Percentiles rank a stretch among this genome's conserved stretches.
These are phyloP conservation scores for Lordiphosa fenestrarum DNA, from an alignment of 2,888 invertebrate genomes.

Conservation along the genomic window DNA sequence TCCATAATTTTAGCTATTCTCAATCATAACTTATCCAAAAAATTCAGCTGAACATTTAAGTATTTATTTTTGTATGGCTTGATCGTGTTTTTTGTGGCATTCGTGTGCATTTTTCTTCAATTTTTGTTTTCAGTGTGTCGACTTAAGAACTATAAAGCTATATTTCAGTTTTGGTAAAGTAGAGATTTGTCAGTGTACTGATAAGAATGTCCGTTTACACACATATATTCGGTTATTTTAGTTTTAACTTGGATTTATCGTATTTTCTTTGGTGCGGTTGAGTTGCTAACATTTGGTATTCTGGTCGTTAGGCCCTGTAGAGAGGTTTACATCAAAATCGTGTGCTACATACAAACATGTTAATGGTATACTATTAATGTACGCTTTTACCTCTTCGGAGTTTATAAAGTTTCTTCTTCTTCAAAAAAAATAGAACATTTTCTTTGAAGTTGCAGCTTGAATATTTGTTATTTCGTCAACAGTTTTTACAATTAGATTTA, in stretches of 20 bases:
- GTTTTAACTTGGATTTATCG: constrained; percentile 2
- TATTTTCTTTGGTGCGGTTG: constrained; percentile 32
- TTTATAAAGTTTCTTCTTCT: constrained; percentile 39
- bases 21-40: constrained; percentile 40
- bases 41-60: constrained; percentile 54
- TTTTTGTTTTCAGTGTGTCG: constrained; percentile 6
- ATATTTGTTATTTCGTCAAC: constrained; percentile 62
- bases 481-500: constrained; percentile 54
- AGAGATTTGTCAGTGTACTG: constrained; percentile 59
- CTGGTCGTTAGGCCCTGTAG: constrained; percentile 66
- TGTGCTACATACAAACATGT: constrained; percentile 5
- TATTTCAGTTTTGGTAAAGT: constrained; percentile 75
- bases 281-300: constrained; percentile 44
- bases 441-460: constrained; percentile 46
- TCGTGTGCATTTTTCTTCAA: constrained; percentile 27
- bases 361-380: constrained; percentile 23
- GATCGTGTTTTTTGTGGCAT: constrained; percentile 43
- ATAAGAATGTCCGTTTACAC: constrained; percentile 13
- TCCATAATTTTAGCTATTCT: constrained; percentile 34
- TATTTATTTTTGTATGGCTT: constrained; percentile 18
- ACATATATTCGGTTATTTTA: constrained; percentile 15
- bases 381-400: constrained; percentile 25
- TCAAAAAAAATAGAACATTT: constrained; percentile 27
- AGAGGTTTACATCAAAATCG: constrained; percentile 23
- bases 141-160: constrained; percentile 78